Percentiles rank a stretch among this genome's conserved stretches.
Conservation (phyloP, 2,888 invertebrate species). For the Plagiodera versicolora region DNA sequence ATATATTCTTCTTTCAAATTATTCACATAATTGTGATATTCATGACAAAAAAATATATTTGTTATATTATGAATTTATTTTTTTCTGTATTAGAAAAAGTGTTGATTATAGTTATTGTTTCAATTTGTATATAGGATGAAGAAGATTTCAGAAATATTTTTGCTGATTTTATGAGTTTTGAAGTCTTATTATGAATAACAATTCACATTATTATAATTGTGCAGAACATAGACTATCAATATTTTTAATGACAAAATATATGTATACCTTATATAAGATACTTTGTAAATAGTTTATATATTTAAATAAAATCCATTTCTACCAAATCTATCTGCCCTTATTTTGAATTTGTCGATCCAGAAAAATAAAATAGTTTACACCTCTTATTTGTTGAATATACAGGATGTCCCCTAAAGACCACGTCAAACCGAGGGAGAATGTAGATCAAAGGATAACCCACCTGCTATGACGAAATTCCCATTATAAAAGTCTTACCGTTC, state of each 20-base stretch:
- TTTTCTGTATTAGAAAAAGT: neutral
- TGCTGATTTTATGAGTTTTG: neutral
- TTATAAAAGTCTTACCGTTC: too few relatives aligned
- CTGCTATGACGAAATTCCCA: too few relatives aligned
- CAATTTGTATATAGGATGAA: neutral
- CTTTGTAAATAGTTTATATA: conserved; percentile 17
- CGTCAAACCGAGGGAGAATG: too few relatives aligned
- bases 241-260: conserved; percentile 1
- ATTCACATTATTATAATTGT: neutral
- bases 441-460: too few relatives aligned
- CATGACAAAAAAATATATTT: neutral
- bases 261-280: conserved; percentile 11
- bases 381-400: too few relatives aligned
- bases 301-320: conserved; percentile 16
- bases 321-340: neutral
- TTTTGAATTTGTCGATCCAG: too few relatives aligned
- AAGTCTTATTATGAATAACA: too few relatives aligned
- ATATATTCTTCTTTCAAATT: neutral
- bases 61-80: neutral
- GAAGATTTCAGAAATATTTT: neutral
- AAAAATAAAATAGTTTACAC: too few relatives aligned
- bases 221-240: neutral
- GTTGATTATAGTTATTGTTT: neutral
- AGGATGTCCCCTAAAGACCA: too few relatives aligned
- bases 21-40: neutral